Conservation (phyloP, 2,113 vertebrate genomes). For the Istiophorus platypterus region DNA sequence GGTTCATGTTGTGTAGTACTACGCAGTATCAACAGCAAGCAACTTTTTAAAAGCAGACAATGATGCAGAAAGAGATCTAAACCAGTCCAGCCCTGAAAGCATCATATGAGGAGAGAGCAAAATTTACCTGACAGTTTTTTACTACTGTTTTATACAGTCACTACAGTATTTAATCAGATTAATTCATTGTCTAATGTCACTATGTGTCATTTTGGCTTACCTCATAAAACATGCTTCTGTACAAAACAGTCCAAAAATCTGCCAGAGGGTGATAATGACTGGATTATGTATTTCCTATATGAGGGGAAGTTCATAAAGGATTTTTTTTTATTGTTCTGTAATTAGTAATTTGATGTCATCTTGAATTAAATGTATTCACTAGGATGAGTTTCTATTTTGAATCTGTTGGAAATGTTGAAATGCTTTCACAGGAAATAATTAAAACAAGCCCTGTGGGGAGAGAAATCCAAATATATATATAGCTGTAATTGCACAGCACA, state of each 20-base stretch:
- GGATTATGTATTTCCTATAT: neutral
- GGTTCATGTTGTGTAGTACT: neutral
- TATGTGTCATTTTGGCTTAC: neutral
- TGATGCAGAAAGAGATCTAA: constrained; percentile 7
- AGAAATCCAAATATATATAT: neutral
- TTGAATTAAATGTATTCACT: constrained; percentile 42
- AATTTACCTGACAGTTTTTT: neutral
- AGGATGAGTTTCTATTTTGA: neutral
- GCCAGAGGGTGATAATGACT: neutral
- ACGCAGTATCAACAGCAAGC: constrained; percentile 1
- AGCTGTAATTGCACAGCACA: neutral
- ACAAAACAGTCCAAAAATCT: neutral
- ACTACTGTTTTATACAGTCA: neutral
- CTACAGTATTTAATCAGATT: constrained; percentile 16
- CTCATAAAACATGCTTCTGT: constrained; percentile 1
- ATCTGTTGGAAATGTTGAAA: constrained; percentile 5
- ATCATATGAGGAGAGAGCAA: constrained; percentile 18
- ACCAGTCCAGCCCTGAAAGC: constrained; percentile 51
- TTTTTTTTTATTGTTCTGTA: constrained; percentile 28
- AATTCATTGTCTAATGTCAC: constrained; percentile 12
- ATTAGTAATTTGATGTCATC: constrained; percentile 16
- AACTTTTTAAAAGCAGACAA: constrained; percentile 32
- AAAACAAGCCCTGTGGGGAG: neutral
- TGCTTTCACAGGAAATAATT: neutral
- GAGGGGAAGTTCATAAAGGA: neutral